These are phyloP conservation scores for Gymnopithys bicolor DNA, from an alignment of 2,797 vertebrate species.

Conservation along the genomic window DNA sequence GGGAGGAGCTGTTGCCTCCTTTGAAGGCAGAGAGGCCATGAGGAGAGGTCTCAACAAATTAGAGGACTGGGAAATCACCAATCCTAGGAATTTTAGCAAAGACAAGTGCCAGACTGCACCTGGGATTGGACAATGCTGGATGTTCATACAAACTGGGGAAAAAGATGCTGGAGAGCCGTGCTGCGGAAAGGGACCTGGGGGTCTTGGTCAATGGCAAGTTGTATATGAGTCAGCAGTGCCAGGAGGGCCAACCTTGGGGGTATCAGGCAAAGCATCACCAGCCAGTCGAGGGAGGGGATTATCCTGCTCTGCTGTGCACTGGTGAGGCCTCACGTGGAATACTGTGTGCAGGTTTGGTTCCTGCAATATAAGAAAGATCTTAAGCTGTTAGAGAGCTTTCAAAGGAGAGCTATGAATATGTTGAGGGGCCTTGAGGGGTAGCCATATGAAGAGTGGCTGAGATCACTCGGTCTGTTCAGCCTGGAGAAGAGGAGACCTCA, in stretches of 20 bases:
- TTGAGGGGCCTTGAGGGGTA: background rate
- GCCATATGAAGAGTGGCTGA: rapidly evolving
- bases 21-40: background rate
- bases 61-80: background rate
- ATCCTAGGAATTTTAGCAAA: background rate
- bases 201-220: background rate
- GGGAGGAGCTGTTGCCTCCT: background rate
- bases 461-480: background rate
- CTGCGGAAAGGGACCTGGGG: background rate
- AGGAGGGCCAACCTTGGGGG: rapidly evolving
- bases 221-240: background rate
- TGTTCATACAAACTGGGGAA: background rate
- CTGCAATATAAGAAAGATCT: no score
- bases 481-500: background rate
- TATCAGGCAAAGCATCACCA: rapidly evolving
- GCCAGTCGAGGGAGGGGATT: rapidly evolving
- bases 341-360: rapidly evolving
- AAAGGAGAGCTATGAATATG: background rate
- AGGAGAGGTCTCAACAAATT: background rate
- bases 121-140: no score
- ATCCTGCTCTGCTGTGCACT: rapidly evolving
- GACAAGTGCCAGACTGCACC: background rate
- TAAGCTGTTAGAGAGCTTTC: background rate
- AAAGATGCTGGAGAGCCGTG: background rate
- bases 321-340: rapidly evolving